Evolutionary conservation across 2,888 invertebrate genomes (phyloP).

Genomic region (Erebia epiphron): DNA sequence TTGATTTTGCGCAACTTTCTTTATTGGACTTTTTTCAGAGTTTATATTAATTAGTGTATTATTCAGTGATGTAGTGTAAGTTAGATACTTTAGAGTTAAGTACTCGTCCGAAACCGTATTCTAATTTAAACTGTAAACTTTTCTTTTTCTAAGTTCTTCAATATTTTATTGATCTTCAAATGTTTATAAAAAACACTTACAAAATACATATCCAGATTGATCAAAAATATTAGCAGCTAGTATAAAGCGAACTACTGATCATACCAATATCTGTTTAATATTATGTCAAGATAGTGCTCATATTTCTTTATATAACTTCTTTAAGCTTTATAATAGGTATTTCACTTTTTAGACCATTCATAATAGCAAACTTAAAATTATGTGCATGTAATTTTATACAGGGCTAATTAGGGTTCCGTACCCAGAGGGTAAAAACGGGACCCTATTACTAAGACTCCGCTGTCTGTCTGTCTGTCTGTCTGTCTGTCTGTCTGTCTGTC

Average conservation of each 20-base stretch:
- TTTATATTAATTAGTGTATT: constrained; percentile 16
- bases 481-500: too few species aligned
- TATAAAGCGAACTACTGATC: neutral
- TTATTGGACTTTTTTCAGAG: constrained; percentile 55
- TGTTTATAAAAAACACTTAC: neutral
- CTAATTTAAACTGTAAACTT: constrained; percentile 5
- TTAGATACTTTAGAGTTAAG: constrained; percentile 58
- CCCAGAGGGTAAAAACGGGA: too few species aligned
- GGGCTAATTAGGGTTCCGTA: too few species aligned
- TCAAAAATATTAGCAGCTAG: constrained; percentile 24
- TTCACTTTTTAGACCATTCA: neutral
- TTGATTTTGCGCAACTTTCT: constrained; percentile 74
- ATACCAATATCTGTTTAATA: constrained; percentile 8
- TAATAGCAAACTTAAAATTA: too few species aligned
- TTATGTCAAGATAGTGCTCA: neutral
- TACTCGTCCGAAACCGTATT: constrained; percentile 59
- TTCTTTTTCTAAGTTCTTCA: neutral
- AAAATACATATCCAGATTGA: constrained; percentile 35
- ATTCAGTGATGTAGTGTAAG: constrained; percentile 57
- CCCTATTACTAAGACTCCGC: too few species aligned
- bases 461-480: too few species aligned
- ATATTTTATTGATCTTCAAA: neutral
- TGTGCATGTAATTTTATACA: too few species aligned
- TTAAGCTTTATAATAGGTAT: too few species aligned
- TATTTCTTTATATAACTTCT: too few species aligned